These are phyloP conservation scores for Daubentonia madagascariensis DNA, from an alignment of 2,113 vertebrate species.

Conservation along the genomic window DNA sequence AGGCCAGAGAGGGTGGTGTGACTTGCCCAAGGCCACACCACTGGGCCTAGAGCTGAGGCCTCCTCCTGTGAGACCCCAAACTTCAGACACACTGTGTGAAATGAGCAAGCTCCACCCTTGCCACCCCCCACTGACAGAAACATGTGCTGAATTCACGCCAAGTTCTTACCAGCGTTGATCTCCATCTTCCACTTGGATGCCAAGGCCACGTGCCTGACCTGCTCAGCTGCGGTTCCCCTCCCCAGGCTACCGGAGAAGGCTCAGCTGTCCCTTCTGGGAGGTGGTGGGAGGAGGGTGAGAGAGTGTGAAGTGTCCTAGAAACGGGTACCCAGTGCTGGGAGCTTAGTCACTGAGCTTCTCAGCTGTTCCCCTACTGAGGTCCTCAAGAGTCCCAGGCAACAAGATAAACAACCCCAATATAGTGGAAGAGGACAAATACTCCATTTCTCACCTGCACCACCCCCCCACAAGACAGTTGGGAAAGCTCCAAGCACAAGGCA, in stretches of 20 bases:
- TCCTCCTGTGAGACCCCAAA: neutral
- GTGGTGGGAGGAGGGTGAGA: neutral
- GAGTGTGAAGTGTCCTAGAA: slow-evolving; percentile 56
- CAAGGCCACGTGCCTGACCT: slow-evolving; percentile 43
- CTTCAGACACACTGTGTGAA: neutral
- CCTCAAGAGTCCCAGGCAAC: slow-evolving; percentile 50
- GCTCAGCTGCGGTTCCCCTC: slow-evolving; percentile 14
- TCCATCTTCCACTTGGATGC: neutral
- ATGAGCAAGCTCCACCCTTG: neutral
- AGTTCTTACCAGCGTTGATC: neutral
- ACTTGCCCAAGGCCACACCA: neutral
- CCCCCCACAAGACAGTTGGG: neutral
- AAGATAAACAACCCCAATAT: slow-evolving; percentile 61
- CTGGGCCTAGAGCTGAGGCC: neutral
- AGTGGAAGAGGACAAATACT: slow-evolving; percentile 12
- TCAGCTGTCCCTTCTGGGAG: slow-evolving; percentile 62
- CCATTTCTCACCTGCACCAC: slow-evolving; percentile 6
- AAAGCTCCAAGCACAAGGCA: neutral
- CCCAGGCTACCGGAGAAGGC: slow-evolving; percentile 50
- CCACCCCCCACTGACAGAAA: neutral
- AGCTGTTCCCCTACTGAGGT: slow-evolving; percentile 55
- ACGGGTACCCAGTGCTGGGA: neutral
- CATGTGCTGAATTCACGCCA: neutral
- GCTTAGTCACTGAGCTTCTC: slow-evolving; percentile 67
- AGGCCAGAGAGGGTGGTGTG: neutral